These are phyloP conservation scores for Chaetophractus vellerosus DNA, from an alignment of 2,797 vertebrate species.

Conservation along the genomic window DNA sequence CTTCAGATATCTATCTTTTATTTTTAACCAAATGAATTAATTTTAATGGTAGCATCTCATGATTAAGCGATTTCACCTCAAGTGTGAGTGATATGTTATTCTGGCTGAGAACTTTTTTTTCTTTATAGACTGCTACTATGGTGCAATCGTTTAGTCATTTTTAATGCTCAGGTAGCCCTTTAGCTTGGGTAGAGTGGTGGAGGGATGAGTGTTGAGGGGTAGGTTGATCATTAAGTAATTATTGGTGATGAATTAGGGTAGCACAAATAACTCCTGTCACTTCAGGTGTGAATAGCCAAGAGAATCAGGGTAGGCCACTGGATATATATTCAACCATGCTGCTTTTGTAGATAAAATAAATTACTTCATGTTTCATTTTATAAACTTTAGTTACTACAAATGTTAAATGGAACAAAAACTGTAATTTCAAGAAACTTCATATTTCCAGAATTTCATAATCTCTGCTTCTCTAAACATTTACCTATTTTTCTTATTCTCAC, in stretches of 20 bases:
- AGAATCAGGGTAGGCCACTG: constrained; percentile 11
- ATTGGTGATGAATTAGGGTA: neutral
- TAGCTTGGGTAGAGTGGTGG: neutral
- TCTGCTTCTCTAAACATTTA: constrained; percentile 56
- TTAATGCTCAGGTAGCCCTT: neutral
- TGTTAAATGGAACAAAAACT: constrained; percentile 43
- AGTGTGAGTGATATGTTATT: constrained; percentile 27
- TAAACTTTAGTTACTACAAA: neutral
- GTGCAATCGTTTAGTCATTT: neutral
- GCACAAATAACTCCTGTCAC: neutral
- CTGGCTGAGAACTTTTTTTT: neutral
- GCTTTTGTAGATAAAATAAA: neutral
- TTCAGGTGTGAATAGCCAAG: neutral
- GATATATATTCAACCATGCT: neutral
- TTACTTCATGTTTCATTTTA: constrained; percentile 21
- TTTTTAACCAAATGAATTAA: constrained; percentile 40
- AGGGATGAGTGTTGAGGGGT: neutral
- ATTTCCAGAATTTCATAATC: neutral
- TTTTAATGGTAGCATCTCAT: constrained; percentile 23
- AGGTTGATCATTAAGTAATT: constrained; percentile 28
- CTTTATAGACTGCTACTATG: neutral
- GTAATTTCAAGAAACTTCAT: neutral
- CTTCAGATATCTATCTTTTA: neutral
- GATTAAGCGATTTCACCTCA: constrained; percentile 20
- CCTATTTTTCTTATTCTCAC: neutral